Evolutionary conservation across 2,797 vertebrate genomes (phyloP).

Genomic region (Rhabdomys pumilio): DNA sequence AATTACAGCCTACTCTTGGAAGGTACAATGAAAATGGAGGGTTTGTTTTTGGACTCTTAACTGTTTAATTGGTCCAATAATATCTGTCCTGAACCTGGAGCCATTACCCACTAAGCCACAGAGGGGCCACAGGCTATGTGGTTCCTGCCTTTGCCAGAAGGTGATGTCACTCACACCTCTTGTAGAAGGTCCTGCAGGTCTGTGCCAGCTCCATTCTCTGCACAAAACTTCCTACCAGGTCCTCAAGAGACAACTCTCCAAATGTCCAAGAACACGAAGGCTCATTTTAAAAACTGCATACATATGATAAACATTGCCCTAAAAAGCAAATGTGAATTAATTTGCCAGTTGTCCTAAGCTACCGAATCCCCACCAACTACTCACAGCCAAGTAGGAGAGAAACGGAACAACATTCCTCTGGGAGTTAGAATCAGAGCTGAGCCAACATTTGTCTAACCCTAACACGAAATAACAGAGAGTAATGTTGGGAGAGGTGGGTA

Average conservation of each 20-base stretch:
- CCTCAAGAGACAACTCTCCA: background rate
- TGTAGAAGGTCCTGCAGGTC: background rate
- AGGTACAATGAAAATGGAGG: conserved; percentile 62
- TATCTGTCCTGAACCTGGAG: conserved; percentile 45
- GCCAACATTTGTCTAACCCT: background rate
- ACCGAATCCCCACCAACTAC: background rate
- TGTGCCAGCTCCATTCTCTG: background rate
- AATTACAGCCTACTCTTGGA: conserved; percentile 56
- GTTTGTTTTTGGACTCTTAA: conserved; percentile 35
- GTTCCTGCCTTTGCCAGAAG: background rate
- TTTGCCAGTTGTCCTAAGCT: background rate
- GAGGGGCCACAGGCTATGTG: background rate
- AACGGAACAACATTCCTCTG: background rate
- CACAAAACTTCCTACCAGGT: background rate
- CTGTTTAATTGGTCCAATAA: conserved; percentile 63
- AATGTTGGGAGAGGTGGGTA: background rate
- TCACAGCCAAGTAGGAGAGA: background rate
- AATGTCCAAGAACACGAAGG: background rate
- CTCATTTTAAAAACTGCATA: background rate
- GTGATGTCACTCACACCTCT: background rate
- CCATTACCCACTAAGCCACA: conserved; percentile 15
- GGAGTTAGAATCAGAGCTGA: background rate
- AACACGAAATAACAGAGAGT: background rate
- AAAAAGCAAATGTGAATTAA: conserved; percentile 49
- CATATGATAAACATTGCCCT: background rate